A percentile compares a stretch with the other conserved stretches of the same genome.
Evolutionary conservation across 2,797 vertebrate species (phyloP).

Genomic region (Catamblyrhynchus diadema): DNA sequence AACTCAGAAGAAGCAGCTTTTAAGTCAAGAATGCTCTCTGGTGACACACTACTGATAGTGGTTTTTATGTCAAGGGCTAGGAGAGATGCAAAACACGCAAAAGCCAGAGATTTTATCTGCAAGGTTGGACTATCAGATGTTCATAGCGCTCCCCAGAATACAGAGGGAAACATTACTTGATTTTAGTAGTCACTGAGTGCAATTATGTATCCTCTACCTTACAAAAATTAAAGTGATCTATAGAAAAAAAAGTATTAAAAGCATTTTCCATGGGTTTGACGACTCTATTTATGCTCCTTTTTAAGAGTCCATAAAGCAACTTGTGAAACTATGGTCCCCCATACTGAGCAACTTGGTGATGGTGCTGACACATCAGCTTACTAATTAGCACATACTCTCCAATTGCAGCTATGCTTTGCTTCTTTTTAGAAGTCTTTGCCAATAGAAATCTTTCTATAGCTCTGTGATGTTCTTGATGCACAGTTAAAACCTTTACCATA

Average conservation of each 20-base stretch:
- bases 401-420: neutral
- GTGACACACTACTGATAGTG: neutral
- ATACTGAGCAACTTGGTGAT: slow-evolving; percentile 28
- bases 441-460: neutral
- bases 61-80: neutral
- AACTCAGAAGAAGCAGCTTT: neutral
- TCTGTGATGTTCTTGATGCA: neutral
- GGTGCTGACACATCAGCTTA: slow-evolving; percentile 26
- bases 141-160: neutral
- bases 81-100: neutral
- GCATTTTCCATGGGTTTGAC: slow-evolving; percentile 15
- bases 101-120: neutral
- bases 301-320: slow-evolving; percentile 61
- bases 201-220: slow-evolving; percentile 10
- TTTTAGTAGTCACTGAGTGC: neutral
- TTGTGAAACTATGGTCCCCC: neutral
- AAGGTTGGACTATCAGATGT: neutral
- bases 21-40: slow-evolving; percentile 12
- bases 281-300: slow-evolving; percentile 12
- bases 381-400: slow-evolving; percentile 50
- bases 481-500: neutral
- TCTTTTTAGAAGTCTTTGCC: neutral
- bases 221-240: slow-evolving; percentile 52
- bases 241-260: slow-evolving; percentile 38
- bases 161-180: neutral